Base-by-base conservation (phyloP, 2,113 vertebrate species). In the Indri indri region DNA sequence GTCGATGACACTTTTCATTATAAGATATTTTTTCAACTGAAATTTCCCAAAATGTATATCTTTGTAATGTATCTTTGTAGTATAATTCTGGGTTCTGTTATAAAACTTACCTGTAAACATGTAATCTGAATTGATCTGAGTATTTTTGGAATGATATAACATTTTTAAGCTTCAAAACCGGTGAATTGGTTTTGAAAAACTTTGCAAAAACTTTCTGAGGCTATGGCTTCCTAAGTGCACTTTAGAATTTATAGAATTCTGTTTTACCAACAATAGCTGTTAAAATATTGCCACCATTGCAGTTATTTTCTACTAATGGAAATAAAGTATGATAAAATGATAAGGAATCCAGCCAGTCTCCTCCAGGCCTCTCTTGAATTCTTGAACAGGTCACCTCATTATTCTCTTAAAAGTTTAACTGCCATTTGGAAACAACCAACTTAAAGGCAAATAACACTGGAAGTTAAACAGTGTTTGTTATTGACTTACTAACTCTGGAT, bases 1-100 rank as follows among this genome's bases (percentile, higher is more conserved):
- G 70, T 97, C 87, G 37, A 94, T 97, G 76, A 95, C 93, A 90
- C 34, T 97, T 98, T 98, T 96, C 25, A 80, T 71, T 73, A 42
- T 90, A 52, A 59, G 32, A 1, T 40, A 47, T 90, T 98, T 97
- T 98, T 96, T 96, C 94, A 97, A 96, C 88, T 40, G 11, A 59
- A 42, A 95, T 97, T 32, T 82, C 68, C 3, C 8, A 63, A 71
- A 91, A 80, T 92, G 65, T 50, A 9, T 40, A 52, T 50, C 7
- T 91, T 42, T 77, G 8, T 66, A 85, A 70, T 50, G 11, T 40
- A 52, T 50, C 7, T 91, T 42, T 77, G 8, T 66, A 85, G 27
- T 71, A 47, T n/a, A 96, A 12, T 27, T 57, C n/a, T 91, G 10
- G 0, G 13, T 45, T 96, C 23, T 52, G 1, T 77, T 90, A 14